Percentiles rank a stretch among this genome's conserved stretches.
Evolutionary conservation across 2,888 invertebrate genomes (phyloP).

Genomic region (Leucophora obtusa): DNA sequence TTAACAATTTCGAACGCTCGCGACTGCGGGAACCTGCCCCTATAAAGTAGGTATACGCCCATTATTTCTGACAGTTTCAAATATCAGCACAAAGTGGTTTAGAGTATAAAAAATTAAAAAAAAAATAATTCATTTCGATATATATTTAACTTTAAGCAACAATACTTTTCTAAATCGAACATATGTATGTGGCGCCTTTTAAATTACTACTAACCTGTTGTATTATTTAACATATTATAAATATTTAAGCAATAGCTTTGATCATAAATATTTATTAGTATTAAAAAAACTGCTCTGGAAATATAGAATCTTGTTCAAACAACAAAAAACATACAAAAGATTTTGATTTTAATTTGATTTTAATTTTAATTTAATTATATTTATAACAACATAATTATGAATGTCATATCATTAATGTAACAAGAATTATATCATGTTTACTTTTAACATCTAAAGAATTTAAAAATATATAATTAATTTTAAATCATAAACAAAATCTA

Average conservation of each 20-base stretch:
- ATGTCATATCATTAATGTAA: slow-evolving; percentile 21
- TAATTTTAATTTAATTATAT: slow-evolving; percentile 45
- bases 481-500: background rate
- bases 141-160: too few relatives aligned
- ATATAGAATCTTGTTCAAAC: background rate
- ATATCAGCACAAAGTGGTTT: too few relatives aligned
- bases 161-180: too few relatives aligned
- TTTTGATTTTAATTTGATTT: slow-evolving; percentile 2
- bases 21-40: too few relatives aligned
- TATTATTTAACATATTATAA: slow-evolving; percentile 50
- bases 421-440: slow-evolving; percentile 6
- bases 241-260: slow-evolving; percentile 18
- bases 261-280: slow-evolving; percentile 46
- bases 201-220: slow-evolving; percentile 29
- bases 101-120: too few relatives aligned
- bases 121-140: too few relatives aligned
- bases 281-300: slow-evolving; percentile 21
- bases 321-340: background rate
- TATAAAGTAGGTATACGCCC: too few relatives aligned
- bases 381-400: slow-evolving; percentile 30
- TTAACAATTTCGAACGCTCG: too few relatives aligned
- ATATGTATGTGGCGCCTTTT: slow-evolving; percentile 23
- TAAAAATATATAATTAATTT: background rate
- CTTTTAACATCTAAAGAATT: background rate
- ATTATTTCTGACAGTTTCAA: too few relatives aligned